Evolutionary conservation across 2,888 invertebrate genomes (phyloP).

Genomic region (Tuta absoluta): DNA sequence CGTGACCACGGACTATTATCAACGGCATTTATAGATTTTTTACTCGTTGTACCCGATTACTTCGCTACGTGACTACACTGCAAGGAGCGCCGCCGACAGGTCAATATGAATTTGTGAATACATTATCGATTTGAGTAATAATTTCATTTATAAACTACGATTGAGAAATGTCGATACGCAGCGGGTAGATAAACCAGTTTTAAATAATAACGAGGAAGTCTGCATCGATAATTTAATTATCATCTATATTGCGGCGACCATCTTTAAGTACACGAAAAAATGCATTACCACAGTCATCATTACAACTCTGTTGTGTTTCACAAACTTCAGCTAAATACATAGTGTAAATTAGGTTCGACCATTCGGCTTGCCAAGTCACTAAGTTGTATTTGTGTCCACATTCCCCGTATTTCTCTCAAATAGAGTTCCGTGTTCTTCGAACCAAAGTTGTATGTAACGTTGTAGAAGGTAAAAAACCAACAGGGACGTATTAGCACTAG

Average conservation of each 20-base stretch:
- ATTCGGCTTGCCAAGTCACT: constrained; percentile 52
- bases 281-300: constrained; percentile 75
- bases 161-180: constrained; percentile 30
- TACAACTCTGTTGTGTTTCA: constrained; percentile 74
- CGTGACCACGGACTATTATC: constrained; percentile 75
- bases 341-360: constrained; percentile 73
- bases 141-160: constrained; percentile 41
- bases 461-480: constrained; percentile 67
- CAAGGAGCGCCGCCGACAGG: constrained; percentile 61
- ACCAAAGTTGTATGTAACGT: constrained; percentile 47
- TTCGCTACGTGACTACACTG: constrained; percentile 64
- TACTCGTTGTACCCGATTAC: constrained; percentile 57
- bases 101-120: constrained; percentile 64
- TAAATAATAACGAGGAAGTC: constrained; percentile 71
- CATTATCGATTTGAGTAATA: constrained; percentile 52
- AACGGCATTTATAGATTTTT: constrained; percentile 67
- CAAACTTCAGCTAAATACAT: constrained; percentile 75
- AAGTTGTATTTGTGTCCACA: constrained; percentile 34
- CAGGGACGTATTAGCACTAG: constrained; percentile 74
- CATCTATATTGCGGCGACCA: constrained; percentile 58
- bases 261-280: constrained; percentile 73
- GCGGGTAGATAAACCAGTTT: constrained; percentile 58
- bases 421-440: constrained; percentile 58
- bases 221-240: constrained; percentile 74
- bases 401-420: constrained; percentile 45